Evolutionary conservation across 2,888 invertebrate species (phyloP), one percentile per base, ranked within the genome.

Genomic region (Epinotia bilunana): DNA sequence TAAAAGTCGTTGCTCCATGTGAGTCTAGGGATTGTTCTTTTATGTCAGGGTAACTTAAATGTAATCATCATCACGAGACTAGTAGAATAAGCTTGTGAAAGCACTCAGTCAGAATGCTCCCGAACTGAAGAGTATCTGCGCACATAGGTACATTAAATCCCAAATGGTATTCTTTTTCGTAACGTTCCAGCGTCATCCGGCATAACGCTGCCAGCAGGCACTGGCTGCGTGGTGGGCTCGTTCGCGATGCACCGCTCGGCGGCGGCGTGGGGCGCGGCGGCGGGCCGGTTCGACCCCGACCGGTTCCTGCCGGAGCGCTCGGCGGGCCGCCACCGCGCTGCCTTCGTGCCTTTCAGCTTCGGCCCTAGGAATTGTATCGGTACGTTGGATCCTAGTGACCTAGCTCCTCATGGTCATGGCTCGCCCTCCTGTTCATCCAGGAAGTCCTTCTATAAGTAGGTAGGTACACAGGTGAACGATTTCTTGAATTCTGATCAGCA

Each of bases 271-370:
- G 95, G 95, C 77, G 91, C 95, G 0, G 89, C 95, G 70, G 95
- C 95, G 0, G 88, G 95, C 9, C 89, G 88, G 58, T 96, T 95
- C 81, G 93, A 95, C 78, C 96, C 96, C 0, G 95, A 95, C 79
- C 84, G 95, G 76, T 96, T 96, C 83, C 85, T 95, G 16, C 94
- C 95, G 0, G 95, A 95, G 80, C 86, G 89, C 49, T 90, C 89
- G 0, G 78, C 82, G 1, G 84, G 87, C 64, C 85, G 94, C 43
- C 94, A 94, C 71, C 93, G 94, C 0, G 93, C 91, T 9, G 86
- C 94, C 2, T 95, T 90, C 80, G 70, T 95, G 23, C 94, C 95
- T 0, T 95, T 95, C 77, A 94, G 94, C 78, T 90, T 87, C 58
- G 95, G 95, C 16, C 83, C 93, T 7, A 89, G 95, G 78, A 94